phyloP scores from a whole-genome alignment of 1,140 invertebrate species.

The Drosophila jambulina region DNA sequence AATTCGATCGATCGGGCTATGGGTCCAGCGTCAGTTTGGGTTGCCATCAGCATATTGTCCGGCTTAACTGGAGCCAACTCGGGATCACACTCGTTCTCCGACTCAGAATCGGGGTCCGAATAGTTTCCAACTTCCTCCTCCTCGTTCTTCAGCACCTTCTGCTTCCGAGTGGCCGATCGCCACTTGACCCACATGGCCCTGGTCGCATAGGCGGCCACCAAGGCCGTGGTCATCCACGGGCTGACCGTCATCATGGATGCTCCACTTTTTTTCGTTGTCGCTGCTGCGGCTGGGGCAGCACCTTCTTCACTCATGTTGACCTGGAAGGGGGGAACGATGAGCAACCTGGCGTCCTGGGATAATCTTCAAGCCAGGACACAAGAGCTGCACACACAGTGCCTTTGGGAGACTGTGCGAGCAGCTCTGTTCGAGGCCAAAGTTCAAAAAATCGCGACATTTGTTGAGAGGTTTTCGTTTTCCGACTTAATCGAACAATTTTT shows the following conservation, averaged over 20 bases:
- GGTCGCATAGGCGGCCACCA: too few species aligned
- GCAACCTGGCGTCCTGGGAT: not conserved
- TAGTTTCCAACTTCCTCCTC: too few species aligned
- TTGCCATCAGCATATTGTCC: too few species aligned
- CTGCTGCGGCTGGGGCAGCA: rapidly evolving
- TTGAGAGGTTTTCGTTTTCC: not conserved
- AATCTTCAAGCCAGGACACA: not conserved
- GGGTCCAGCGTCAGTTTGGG: too few species aligned
- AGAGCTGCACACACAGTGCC: not conserved
- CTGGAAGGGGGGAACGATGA: not conserved
- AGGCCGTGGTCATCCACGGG: too few species aligned
- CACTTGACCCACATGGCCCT: too few species aligned
- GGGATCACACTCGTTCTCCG: too few species aligned
- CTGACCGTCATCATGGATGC: not conserved
- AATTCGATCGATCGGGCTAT: too few species aligned
- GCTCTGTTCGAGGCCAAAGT: not conserved
- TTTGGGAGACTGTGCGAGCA: not conserved
- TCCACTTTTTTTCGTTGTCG: not conserved
- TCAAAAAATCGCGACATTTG: not conserved
- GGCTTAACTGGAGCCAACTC: too few species aligned
- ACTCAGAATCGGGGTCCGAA: too few species aligned
- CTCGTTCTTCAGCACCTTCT: too few species aligned
- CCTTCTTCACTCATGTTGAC: not conserved
- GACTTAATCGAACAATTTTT: not conserved
- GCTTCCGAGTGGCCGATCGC: too few species aligned